Evolutionary conservation across 2,888 invertebrate genomes (phyloP).

Genomic region (Andrena haemorrhoa): DNA sequence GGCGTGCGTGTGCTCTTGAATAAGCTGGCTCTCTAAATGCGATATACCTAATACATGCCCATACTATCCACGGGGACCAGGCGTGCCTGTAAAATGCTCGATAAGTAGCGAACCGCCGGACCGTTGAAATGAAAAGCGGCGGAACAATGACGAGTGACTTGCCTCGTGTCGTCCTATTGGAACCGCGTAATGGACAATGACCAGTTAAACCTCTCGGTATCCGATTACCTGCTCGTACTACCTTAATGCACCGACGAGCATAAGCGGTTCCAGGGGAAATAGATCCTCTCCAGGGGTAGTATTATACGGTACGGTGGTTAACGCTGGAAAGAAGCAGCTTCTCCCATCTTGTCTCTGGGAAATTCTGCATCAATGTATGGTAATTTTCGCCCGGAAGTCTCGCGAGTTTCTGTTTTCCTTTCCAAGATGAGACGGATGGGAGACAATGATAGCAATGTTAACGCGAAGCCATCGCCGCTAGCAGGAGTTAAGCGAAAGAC

Average conservation of each 20-base stretch:
- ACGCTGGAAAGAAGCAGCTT: neutral
- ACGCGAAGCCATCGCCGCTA: neutral
- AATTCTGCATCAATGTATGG: neutral
- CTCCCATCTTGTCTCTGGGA: neutral
- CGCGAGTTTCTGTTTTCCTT: neutral
- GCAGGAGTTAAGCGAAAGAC: too few relatives aligned
- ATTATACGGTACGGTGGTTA: neutral
- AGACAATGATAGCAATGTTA: neutral
- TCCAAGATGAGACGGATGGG: neutral
- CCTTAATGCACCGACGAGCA: conserved; percentile 3
- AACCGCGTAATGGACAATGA: conserved; percentile 30
- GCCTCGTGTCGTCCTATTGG: conserved; percentile 10
- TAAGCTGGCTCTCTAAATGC: conserved; percentile 7
- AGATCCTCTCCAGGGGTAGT: neutral
- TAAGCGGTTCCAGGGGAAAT: neutral
- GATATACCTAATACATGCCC: neutral
- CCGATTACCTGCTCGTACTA: conserved; percentile 13
- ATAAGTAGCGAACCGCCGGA: conserved; percentile 37
- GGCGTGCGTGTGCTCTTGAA: neutral
- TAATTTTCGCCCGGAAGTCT: neutral
- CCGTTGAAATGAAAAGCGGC: conserved; percentile 30
- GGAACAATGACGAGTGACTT: conserved; percentile 44
- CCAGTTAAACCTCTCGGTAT: conserved; percentile 28
- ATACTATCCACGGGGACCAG: neutral
- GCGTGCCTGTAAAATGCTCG: conserved; percentile 30